Percentiles rank a stretch among this genome's conserved stretches.
Evolutionary conservation across 2,888 invertebrate species (phyloP).

Genomic region (Drosophila mayaguana): DNA sequence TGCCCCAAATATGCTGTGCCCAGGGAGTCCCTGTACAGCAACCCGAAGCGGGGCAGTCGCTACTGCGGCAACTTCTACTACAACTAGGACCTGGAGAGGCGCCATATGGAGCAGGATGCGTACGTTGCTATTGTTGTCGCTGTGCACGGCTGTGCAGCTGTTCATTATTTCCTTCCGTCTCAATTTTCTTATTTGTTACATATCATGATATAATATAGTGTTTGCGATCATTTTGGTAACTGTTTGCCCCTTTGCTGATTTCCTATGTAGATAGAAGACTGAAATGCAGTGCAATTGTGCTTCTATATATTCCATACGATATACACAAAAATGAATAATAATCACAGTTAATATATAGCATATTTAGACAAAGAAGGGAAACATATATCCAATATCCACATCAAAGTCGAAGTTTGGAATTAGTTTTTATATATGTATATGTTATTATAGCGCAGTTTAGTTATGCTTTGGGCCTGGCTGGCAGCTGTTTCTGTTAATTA

Average conservation of each 20-base stretch:
- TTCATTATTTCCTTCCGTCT: not conserved
- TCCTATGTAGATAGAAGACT: too few relatives aligned
- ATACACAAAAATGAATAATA: too few relatives aligned
- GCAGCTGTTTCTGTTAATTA: slow-evolving; percentile 8
- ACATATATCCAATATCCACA: too few relatives aligned
- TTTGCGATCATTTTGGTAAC: not conserved
- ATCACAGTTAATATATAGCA: too few relatives aligned
- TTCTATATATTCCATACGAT: too few relatives aligned
- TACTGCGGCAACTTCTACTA: slow-evolving; percentile 69
- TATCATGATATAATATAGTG: not conserved
- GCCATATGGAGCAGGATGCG: too few relatives aligned
- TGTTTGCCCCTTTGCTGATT: not conserved
- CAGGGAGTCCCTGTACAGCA: slow-evolving; percentile 17
- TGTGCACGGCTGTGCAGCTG: not conserved
- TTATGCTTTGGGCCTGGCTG: not conserved
- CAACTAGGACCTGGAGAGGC: not conserved
- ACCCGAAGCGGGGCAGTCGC: slow-evolving; percentile 15
- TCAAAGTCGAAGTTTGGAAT: not conserved
- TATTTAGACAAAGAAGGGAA: too few relatives aligned
- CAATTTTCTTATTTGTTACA: not conserved
- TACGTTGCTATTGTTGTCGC: not conserved
- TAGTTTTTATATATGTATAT: not conserved
- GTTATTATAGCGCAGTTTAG: not conserved
- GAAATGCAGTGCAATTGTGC: too few relatives aligned
- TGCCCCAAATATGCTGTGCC: slow-evolving; percentile 51